Evolutionary conservation across 1,140 invertebrate genomes (phyloP), one percentile per base, ranked within the genome.

Genomic region (Oedothorax gibbosus): DNA sequence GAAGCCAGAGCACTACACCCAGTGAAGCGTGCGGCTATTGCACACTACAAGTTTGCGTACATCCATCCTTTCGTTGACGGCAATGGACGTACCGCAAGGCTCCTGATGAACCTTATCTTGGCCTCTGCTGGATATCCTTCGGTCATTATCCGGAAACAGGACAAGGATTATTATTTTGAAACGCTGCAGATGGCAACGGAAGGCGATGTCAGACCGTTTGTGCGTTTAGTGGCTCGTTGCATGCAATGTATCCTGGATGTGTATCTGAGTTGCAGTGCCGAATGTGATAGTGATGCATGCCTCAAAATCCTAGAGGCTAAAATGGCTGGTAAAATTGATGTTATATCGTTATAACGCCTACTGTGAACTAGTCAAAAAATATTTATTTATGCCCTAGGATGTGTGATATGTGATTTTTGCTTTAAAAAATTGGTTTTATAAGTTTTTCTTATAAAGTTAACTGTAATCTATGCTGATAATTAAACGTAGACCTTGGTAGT

Each of bases 91-190:
- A 99, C 98, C 0, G 97, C 97, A 5, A 91, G 98, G 56, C 91
- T 99, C 9, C 91, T 99, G 0, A 99, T 99, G 97, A 99, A 99
- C 90, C 93, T 97, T 85, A 94, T 99, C 85, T 91, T 99, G 15
- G 98, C 99, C 95, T 95, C 96, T 90, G 95, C 96, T 15, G 97
- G 97, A 0, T 99, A 96, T 91, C 98, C 98, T 7, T 97, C 98
- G 0, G 96, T 98, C 3, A 98, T 98, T 75, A 96, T 99, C 81
- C 93, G 95, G 75, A 98, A 98, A 87, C 95, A 98, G 88, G 95
- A 98, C 88, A 92, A 96, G 87, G 89, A 91, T 54, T 86, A 89
- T 51, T 93, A 93, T 88, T 99, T 98, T 89, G 93, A 97, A 87
- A 93, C 95, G 88, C 90, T 99, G 12, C 94, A 98, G 88, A 91